phyloP scores from a whole-genome alignment of 2,113 vertebrate genomes.

The Arenaria interpres region DNA sequence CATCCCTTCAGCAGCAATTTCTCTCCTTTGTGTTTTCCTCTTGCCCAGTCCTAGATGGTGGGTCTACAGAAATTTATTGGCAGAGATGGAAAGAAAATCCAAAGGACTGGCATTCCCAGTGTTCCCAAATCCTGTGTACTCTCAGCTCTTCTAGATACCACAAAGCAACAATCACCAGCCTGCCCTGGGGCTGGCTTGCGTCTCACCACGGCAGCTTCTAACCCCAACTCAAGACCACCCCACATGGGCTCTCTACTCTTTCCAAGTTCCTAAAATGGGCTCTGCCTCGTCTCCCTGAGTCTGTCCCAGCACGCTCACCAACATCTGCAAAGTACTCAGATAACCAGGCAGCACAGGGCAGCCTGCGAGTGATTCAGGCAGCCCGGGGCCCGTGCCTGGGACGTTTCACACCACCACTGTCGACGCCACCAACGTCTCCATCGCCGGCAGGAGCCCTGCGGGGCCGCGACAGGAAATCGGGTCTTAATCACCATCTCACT shows the following conservation, averaged over 20 bases:
- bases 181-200: not conserved
- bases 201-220: not conserved
- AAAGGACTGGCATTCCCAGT: not conserved
- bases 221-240: not conserved
- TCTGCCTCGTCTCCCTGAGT: rapidly evolving
- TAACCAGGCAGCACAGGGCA: not conserved
- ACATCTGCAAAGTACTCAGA: not conserved
- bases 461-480: not conserved
- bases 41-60: not conserved
- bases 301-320: not conserved
- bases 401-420: not conserved
- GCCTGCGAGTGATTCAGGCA: not conserved
- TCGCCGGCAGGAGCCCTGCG: not conserved
- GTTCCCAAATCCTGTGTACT: not conserved
- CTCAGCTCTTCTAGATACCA: not conserved
- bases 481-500: conserved; percentile 66
- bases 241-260: not conserved
- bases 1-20: not conserved
- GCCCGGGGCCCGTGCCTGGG: not conserved
- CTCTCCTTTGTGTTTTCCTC: not conserved
- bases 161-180: not conserved
- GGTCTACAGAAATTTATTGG: not conserved
- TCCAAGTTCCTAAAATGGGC: not conserved
- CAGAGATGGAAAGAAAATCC: not conserved
- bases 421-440: not conserved